Percentiles rank a stretch among this genome's conserved stretches.
Conservation (phyloP, 2,113 vertebrate genomes). For the Pyxicephalus adspersus region DNA sequence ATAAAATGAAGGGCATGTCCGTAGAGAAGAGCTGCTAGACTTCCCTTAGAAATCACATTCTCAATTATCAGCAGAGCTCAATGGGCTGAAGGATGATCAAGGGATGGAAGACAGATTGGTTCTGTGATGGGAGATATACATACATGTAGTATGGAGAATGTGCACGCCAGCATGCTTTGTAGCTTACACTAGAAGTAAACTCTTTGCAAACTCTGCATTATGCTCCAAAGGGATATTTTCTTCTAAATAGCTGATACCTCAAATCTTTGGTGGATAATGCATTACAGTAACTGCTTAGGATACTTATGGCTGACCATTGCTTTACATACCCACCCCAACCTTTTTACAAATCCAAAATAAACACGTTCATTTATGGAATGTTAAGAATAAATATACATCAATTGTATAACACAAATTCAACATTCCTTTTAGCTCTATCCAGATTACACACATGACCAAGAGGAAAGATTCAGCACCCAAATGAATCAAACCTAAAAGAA, state of each 20-base stretch:
- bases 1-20: neutral
- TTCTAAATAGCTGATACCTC: neutral
- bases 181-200: constrained; percentile 9
- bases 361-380: neutral
- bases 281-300: constrained; percentile 17
- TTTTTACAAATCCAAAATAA: neutral
- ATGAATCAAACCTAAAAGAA: neutral
- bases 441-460: neutral
- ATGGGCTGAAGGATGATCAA: neutral
- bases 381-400: constrained; percentile 6
- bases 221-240: neutral
- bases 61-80: neutral
- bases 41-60: constrained; percentile 28
- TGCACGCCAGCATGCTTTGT: constrained; percentile 54
- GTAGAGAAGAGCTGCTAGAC: constrained; percentile 1
- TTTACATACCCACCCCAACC: neutral
- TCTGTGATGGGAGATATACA: constrained; percentile 15
- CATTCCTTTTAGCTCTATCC: constrained; percentile 32
- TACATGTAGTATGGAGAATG: constrained; percentile 41
- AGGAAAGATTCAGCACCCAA: neutral
- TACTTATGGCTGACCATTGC: neutral
- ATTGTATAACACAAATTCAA: constrained; percentile 15
- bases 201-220: constrained; percentile 6
- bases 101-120: constrained; percentile 34
- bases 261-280: constrained; percentile 2